These are phyloP conservation scores for Myotis myotis DNA, from an alignment of 2,797 vertebrate species.

Conservation along the genomic window DNA sequence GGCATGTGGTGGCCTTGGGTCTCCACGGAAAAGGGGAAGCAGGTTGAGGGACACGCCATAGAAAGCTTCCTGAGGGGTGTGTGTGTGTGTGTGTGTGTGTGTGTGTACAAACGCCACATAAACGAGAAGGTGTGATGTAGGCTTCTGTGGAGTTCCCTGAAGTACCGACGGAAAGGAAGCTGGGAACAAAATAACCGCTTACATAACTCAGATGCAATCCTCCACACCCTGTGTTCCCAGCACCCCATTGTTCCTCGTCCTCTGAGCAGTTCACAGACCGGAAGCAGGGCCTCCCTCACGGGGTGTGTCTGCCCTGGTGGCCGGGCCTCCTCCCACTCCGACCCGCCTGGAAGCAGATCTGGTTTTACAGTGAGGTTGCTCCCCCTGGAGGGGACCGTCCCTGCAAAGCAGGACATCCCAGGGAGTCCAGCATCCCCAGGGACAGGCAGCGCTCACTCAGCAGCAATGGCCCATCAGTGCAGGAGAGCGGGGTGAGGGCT, in stretches of 20 bases:
- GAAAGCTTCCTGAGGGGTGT: not conserved
- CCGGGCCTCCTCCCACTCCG: too few relatives aligned
- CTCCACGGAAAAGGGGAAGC: not conserved
- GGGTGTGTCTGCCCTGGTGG: not conserved
- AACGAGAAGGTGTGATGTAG: accelerated
- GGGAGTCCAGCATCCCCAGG: not conserved
- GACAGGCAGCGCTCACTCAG: not conserved
- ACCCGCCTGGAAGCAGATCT: not conserved
- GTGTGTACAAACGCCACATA: accelerated
- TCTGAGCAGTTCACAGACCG: not conserved
- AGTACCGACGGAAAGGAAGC: not conserved
- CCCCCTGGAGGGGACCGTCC: not conserved
- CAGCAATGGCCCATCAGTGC: accelerated
- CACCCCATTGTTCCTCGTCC: accelerated
- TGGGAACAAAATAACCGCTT: not conserved
- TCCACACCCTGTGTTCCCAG: not conserved
- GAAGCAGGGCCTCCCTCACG: not conserved
- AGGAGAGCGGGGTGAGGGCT: not conserved
- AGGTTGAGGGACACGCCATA: not conserved
- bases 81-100: too few relatives aligned
- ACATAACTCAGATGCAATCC: not conserved
- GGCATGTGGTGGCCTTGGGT: not conserved
- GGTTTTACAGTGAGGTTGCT: not conserved
- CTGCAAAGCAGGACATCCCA: not conserved
- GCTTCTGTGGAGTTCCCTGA: not conserved